Conservation (phyloP, 2,888 invertebrate genomes). For the Rhingia campestris region DNA sequence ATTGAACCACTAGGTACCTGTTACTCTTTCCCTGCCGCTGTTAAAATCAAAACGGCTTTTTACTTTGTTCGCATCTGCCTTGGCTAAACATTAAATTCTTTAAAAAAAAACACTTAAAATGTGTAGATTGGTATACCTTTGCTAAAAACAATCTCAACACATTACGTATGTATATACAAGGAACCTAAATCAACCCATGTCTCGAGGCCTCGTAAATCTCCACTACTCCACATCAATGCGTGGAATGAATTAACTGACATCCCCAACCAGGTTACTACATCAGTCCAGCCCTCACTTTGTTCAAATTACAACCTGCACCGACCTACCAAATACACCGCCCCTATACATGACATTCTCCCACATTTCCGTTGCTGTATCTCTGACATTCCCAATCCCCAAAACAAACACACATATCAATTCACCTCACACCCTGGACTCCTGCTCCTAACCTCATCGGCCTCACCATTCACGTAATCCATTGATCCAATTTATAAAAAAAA, state of each 20-base stretch:
- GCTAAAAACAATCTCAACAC: no score
- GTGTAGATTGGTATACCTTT: no score
- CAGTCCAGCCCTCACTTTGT: slow-evolving; percentile 21
- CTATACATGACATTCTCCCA: slow-evolving; percentile 20
- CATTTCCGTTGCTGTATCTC: slow-evolving; percentile 13
- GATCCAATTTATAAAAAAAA: slow-evolving; percentile 65
- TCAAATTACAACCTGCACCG: slow-evolving; percentile 14
- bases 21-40: no score
- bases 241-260: slow-evolving; percentile 24
- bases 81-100: no score
- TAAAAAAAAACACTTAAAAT: no score
- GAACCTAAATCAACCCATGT: background rate
- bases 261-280: slow-evolving; percentile 22
- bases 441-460: slow-evolving; percentile 10
- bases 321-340: slow-evolving; percentile 8
- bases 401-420: slow-evolving; percentile 43
- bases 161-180: background rate
- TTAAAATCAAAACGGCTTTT: no score
- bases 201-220: background rate
- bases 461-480: slow-evolving; percentile 65
- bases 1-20: no score
- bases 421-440: slow-evolving; percentile 4
- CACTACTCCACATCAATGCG: background rate
- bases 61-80: no score
- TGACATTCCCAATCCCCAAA: slow-evolving; percentile 9